Conservation (phyloP, 1,140 invertebrate species). For the Camponotus vicinus region DNA sequence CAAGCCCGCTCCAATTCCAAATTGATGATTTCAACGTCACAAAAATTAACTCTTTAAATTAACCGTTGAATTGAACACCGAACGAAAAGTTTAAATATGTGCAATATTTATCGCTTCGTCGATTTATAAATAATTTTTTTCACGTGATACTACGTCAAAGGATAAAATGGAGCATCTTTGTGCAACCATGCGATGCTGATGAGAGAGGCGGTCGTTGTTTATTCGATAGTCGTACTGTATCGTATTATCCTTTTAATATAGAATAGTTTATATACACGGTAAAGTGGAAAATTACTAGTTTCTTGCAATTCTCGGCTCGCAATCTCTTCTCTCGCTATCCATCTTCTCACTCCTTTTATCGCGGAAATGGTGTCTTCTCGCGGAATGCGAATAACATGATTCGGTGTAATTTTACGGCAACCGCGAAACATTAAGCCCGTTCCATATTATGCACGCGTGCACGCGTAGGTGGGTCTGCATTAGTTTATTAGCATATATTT, state of each 20-base stretch:
- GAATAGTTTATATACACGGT: constrained; percentile 51
- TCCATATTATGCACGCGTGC: constrained; percentile 59
- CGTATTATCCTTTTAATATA: constrained; percentile 54
- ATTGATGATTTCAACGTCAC: neutral
- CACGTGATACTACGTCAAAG: neutral
- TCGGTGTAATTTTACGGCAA: constrained; percentile 60
- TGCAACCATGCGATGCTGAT: neutral
- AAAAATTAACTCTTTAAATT: constrained; percentile 9
- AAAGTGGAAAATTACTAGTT: constrained; percentile 66
- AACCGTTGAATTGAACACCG: neutral
- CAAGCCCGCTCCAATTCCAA: neutral
- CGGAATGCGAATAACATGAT: constrained; percentile 71
- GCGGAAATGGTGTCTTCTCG: constrained; percentile 26
- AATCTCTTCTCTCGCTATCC: neutral
- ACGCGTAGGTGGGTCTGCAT: constrained; percentile 46
- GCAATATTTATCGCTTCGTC: neutral
- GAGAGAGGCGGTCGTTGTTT: constrained; percentile 4
- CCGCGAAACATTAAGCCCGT: constrained; percentile 68
- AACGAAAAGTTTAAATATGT: neutral
- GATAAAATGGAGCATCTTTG: neutral
- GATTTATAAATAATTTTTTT: neutral
- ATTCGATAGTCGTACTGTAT: constrained; percentile 35
- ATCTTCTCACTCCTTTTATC: constrained; percentile 46
- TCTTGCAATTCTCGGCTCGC: constrained; percentile 68
- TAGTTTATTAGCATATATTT: constrained; percentile 63